Evolutionary conservation across 1,140 invertebrate species (phyloP).

Genomic region (Holcopasites calliopsidis): DNA sequence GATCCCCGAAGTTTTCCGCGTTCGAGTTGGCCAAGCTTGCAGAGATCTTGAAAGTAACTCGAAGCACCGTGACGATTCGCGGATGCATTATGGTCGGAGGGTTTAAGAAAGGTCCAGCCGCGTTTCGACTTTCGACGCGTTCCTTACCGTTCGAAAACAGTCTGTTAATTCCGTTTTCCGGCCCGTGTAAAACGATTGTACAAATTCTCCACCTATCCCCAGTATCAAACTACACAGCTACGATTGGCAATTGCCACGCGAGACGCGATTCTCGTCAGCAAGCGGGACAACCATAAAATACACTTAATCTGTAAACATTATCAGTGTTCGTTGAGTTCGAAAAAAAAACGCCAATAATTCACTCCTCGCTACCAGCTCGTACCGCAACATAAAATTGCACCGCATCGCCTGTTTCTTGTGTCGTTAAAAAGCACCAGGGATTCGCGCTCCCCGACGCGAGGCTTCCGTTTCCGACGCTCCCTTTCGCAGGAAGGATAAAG

Average conservation of each 20-base stretch:
- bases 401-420: neutral
- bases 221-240: neutral
- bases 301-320: neutral
- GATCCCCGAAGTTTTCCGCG: slow-evolving; percentile 21
- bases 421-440: neutral
- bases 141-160: slow-evolving; percentile 6
- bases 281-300: neutral
- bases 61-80: slow-evolving; percentile 21
- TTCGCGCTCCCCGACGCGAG: neutral
- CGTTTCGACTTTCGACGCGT: neutral
- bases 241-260: neutral
- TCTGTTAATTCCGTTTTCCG: neutral
- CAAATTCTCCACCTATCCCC: neutral
- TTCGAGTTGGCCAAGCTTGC: slow-evolving; percentile 29
- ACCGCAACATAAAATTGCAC: slow-evolving; percentile 5
- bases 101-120: slow-evolving; percentile 29
- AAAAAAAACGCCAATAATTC: neutral
- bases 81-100: slow-evolving; percentile 25
- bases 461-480: neutral
- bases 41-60: neutral
- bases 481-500: neutral
- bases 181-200: neutral
- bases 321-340: neutral
- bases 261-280: neutral
- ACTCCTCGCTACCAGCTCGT: neutral